phyloP scores from a whole-genome alignment of 2,888 invertebrate genomes.

The Cryptocephalus moraei region DNA sequence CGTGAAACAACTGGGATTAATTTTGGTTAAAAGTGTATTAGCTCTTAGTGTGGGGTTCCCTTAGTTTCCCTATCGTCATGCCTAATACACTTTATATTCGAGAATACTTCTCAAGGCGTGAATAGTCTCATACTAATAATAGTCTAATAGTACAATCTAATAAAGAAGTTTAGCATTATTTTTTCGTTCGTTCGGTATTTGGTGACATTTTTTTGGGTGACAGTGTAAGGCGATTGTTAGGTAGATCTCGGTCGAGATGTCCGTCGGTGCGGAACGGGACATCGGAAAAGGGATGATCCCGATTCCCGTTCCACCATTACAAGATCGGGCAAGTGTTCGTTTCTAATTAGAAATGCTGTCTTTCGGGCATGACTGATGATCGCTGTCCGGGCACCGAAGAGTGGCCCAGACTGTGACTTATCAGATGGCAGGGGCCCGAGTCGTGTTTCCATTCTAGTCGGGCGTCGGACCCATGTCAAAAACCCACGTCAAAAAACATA shows the following conservation, averaged over 20 bases:
- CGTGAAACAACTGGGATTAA: too few relatives aligned
- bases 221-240: too few relatives aligned
- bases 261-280: background rate
- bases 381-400: slow-evolving; percentile 17
- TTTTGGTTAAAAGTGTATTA: too few relatives aligned
- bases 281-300: background rate
- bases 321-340: slow-evolving; percentile 24
- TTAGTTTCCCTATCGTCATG: too few relatives aligned
- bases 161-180: too few relatives aligned
- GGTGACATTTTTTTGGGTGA: too few relatives aligned
- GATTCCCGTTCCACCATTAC: slow-evolving; percentile 13
- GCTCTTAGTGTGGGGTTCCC: too few relatives aligned
- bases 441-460: slow-evolving; percentile 25
- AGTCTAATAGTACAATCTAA: too few relatives aligned
- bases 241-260: background rate
- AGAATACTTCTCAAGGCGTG: too few relatives aligned
- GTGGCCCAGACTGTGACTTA: slow-evolving; percentile 23
- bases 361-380: slow-evolving; percentile 32
- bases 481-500: slow-evolving; percentile 33
- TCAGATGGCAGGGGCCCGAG: slow-evolving; percentile 20
- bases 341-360: slow-evolving; percentile 38
- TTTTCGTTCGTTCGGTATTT: too few relatives aligned
- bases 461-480: slow-evolving; percentile 39
- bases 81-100: too few relatives aligned
- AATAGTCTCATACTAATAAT: too few relatives aligned